Conservation (phyloP, 2,797 vertebrate genomes). For the Sebastes iracundus region DNA sequence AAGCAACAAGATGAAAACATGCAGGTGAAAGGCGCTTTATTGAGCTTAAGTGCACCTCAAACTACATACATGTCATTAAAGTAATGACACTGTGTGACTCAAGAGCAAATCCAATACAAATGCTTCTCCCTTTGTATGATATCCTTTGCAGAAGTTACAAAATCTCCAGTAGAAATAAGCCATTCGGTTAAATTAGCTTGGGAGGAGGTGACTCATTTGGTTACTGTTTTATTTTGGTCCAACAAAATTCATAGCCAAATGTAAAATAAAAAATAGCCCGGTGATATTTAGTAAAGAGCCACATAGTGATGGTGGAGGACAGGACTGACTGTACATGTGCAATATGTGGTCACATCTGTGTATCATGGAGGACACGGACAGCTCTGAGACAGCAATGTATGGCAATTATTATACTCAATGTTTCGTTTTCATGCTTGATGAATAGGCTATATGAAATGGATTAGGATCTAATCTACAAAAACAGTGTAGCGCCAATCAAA, state of each 20-base stretch:
- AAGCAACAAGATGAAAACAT: not conserved
- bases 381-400: not conserved
- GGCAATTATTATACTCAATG: not conserved
- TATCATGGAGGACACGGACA: not conserved
- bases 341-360: not conserved
- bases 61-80: not conserved
- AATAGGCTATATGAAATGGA: not conserved
- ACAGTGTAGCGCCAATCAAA: conserved; percentile 13
- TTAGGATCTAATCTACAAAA: not conserved
- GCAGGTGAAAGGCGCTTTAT: not conserved
- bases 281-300: not conserved
- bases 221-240: not conserved
- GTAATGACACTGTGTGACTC: not conserved
- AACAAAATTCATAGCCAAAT: not conserved
- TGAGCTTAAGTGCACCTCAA: not conserved
- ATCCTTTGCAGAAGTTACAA: not conserved
- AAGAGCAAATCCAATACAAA: not conserved
- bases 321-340: not conserved
- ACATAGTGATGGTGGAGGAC: not conserved
- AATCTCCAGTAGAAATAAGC: not conserved
- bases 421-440: not conserved
- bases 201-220: not conserved
- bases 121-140: not conserved
- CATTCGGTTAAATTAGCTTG: not conserved
- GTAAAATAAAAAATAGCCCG: not conserved